Conservation (phyloP, 2,888 invertebrate genomes). For the Meganola albula region DNA sequence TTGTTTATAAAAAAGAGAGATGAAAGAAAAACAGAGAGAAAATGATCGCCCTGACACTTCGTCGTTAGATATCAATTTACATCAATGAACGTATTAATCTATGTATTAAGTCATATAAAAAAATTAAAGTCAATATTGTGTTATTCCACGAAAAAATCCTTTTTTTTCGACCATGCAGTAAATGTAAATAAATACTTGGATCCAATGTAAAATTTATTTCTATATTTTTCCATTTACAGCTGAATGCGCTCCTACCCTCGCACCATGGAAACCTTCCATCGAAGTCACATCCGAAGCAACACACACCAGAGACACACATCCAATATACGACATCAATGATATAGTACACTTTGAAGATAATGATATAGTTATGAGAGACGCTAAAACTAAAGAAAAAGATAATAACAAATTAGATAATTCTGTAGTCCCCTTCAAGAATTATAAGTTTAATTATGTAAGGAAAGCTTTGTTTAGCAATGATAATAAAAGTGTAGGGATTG, state of each 20-base stretch:
- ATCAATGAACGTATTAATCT: too few species aligned
- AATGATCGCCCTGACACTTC: too few species aligned
- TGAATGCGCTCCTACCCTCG: conserved; percentile 67
- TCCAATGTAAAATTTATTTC: too few species aligned
- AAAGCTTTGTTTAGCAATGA: conserved; percentile 18
- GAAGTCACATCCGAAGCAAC: conserved; percentile 51
- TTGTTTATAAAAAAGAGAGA: too few species aligned
- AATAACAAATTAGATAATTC: conserved; percentile 61
- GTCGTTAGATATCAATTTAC: too few species aligned
- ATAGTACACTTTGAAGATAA: conserved; percentile 71
- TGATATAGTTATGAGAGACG: conserved; percentile 66
- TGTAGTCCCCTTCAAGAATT: conserved; percentile 39
- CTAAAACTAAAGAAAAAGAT: conserved; percentile 43
- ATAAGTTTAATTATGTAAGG: conserved; percentile 25
- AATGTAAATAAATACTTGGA: too few species aligned
- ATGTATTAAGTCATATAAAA: too few species aligned
- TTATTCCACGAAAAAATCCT: too few species aligned
- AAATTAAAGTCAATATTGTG: too few species aligned
- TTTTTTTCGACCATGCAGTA: too few species aligned
- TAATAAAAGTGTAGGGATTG: conserved; percentile 15
- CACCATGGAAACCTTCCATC: conserved; percentile 54
- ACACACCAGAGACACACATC: conserved; percentile 35
- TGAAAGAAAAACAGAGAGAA: too few species aligned
- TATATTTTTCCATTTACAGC: conserved; percentile 47
- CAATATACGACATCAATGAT: conserved; percentile 63